Evolutionary conservation across 2,797 vertebrate genomes (phyloP).

Genomic region (Spatula clypeata): DNA sequence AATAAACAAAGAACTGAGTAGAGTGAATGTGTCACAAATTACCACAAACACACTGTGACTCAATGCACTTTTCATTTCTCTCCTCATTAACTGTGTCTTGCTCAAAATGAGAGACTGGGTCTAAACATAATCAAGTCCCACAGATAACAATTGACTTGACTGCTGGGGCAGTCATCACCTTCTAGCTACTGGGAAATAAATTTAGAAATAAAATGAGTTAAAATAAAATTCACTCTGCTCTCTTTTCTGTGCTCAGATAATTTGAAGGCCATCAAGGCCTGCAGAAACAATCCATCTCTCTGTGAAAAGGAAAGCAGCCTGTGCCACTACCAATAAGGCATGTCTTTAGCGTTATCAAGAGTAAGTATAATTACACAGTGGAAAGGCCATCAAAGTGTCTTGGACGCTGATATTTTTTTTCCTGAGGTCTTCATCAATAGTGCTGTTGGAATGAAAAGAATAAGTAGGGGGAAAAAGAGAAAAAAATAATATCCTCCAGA

Average conservation of each 20-base stretch:
- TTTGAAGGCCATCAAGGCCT: conserved; percentile 83
- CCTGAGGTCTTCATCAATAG: conserved; percentile 83
- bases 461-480: not conserved
- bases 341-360: conserved; percentile 81
- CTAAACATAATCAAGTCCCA: conserved; percentile 86
- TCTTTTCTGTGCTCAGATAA: conserved; percentile 84
- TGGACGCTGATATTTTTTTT: conserved; percentile 70
- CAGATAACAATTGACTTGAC: conserved; percentile 88
- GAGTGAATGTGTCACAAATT: conserved; percentile 87
- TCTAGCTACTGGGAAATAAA: conserved; percentile 84
- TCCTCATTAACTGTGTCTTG: conserved; percentile 89
- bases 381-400: conserved; percentile 80
- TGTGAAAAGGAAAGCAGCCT: conserved; percentile 78
- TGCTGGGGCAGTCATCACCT: conserved; percentile 84
- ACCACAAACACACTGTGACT: conserved; percentile 86
- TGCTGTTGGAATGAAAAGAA: conserved; percentile 74
- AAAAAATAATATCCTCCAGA: conserved; percentile 65
- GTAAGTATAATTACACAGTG: conserved; percentile 81
- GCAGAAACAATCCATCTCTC: conserved; percentile 83
- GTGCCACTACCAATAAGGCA: conserved; percentile 78
- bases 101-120: conserved; percentile 85
- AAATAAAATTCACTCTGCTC: conserved; percentile 87
- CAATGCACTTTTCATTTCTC: conserved; percentile 86
- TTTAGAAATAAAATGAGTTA: conserved; percentile 89
- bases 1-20: conserved; percentile 85